These are phyloP conservation scores for Conus canariensis DNA, from an alignment of 2,888 invertebrate genomes.

Conservation along the genomic window DNA sequence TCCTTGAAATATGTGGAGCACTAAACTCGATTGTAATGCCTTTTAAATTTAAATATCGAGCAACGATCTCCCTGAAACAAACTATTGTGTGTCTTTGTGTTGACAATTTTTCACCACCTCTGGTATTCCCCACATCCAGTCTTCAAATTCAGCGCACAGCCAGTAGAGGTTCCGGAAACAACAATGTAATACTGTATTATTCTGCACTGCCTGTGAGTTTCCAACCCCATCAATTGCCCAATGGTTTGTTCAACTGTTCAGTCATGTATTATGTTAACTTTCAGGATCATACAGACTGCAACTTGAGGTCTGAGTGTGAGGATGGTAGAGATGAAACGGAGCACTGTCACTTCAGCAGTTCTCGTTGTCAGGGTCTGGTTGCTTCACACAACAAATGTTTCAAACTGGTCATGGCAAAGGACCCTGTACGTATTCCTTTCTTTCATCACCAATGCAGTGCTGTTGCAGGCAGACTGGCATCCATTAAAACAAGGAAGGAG, in stretches of 20 bases:
- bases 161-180: background rate
- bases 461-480: background rate
- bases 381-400: constrained; percentile 2
- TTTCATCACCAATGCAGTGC: too few relatives aligned
- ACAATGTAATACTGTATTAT: background rate
- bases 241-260: background rate
- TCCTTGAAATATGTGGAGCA: too few relatives aligned
- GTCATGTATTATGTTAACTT: background rate
- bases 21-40: too few relatives aligned
- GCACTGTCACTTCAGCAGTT: background rate
- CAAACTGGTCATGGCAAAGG: background rate
- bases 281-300: background rate
- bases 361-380: background rate
- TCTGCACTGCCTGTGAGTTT: background rate
- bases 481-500: background rate
- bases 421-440: rapidly evolving
- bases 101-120: too few relatives aligned
- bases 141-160: too few relatives aligned
- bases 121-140: too few relatives aligned
- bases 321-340: constrained; percentile 6
- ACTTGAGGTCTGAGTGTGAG: background rate
- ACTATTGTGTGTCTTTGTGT: too few relatives aligned
- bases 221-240: background rate
- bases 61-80: too few relatives aligned
- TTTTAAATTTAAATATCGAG: too few relatives aligned